A percentile compares a stretch with the other conserved stretches of the same genome.
Evolutionary conservation across 2,797 vertebrate genomes (phyloP).

Genomic region (Trematomus bernacchii): DNA sequence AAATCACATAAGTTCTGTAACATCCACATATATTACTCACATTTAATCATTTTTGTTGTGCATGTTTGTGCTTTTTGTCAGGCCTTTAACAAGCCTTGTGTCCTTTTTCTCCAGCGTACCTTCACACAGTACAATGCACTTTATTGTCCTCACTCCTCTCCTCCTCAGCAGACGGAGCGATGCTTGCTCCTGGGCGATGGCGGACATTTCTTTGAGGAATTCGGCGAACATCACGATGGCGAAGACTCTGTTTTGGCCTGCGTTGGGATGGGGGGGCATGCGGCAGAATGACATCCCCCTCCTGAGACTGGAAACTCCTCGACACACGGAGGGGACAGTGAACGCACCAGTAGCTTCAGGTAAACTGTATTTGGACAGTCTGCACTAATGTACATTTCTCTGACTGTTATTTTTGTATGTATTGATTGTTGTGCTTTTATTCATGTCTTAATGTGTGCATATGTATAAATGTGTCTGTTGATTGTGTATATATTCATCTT

Average conservation of each 20-base stretch:
- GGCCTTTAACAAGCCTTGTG: no score
- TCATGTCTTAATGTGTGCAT: no score
- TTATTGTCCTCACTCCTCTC: slow-evolving; percentile 69
- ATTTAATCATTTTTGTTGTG: background rate
- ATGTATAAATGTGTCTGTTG: no score
- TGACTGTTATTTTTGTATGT: no score
- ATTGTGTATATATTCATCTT: no score
- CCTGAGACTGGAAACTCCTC: slow-evolving; percentile 61
- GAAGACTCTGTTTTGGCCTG: slow-evolving; percentile 88
- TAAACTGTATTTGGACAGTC: no score
- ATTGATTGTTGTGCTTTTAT: no score
- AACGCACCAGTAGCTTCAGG: no score
- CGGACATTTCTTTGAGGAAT: slow-evolving; percentile 97
- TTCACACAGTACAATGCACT: no score
- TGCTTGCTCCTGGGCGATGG: slow-evolving; percentile 94
- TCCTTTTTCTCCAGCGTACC: no score
- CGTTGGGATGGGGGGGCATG: slow-evolving; percentile 81
- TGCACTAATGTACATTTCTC: no score
- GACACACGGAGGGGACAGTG: background rate
- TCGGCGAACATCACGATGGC: slow-evolving; percentile 92
- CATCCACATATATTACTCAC: background rate
- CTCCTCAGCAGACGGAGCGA: slow-evolving; percentile 80
- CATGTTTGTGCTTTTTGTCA: slow-evolving; percentile 20
- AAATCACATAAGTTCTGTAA: background rate
- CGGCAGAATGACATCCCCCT: slow-evolving; percentile 51